Base-by-base conservation (phyloP, 2,797 vertebrate species). In the Takifugu rubripes region DNA sequence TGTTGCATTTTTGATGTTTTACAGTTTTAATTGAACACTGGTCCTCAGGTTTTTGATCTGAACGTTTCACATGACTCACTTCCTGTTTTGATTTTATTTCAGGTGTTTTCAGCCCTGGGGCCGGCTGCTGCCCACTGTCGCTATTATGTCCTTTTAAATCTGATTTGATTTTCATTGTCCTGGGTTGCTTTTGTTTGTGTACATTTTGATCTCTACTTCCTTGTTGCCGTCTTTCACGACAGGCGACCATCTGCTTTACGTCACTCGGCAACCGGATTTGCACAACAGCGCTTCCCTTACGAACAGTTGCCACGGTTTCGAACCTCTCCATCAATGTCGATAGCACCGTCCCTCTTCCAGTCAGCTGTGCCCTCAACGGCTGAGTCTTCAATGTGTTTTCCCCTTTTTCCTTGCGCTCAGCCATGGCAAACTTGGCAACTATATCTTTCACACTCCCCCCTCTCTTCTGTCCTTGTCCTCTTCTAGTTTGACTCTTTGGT, bases 291-390 rank as follows among this genome's bases (percentile, higher is more conserved):
- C 68, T 56, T 36, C 79, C 75, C 0, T 87, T 91, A 46, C 77
- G 73, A 6, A 93, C 77, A 31, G 78, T 74, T n/a, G 87, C 70
- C 0, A 83, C 85, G 56, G 83, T 86, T 67, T 97, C 94, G 69
- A 96, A 95, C 47, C 67, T 91, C 42, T 91, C 91, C 79, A 92
- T 94, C 59, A 96, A 68, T 26, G 75, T 89, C 24, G 87, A 84
- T 5, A 95, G 73, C 25, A 92, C 60, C 0, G 85, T 71, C 49
- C 84, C 86, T 78, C 25, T 90, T 63, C 83, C 74, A 3, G 81
- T 64, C 6, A 55, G 52, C 51, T 56, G 80, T 15, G 82, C 79
- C 78, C 89, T 91, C 58, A 82, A 36, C 17, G 66, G 27, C 0
- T 56, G 67, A 25, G 81, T 70, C 25, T 52, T 24, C 3, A 44